Percentiles rank a stretch among this genome's conserved stretches.
Conservation (phyloP, 2,113 vertebrate genomes). For the Colistium nudipinnis region DNA sequence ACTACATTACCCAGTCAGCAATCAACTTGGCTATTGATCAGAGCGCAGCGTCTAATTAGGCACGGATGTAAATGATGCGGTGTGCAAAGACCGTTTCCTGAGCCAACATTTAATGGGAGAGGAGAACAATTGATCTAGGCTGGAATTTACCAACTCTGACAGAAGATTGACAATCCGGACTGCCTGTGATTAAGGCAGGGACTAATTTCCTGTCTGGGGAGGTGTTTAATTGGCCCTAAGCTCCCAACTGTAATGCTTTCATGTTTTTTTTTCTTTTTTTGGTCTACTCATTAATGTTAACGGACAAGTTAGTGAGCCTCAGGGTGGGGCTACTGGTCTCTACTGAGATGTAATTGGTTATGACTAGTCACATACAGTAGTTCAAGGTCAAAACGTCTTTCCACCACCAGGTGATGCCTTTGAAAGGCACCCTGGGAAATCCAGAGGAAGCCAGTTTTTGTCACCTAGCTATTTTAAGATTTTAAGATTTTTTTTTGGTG, state of each 20-base stretch:
- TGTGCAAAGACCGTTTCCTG: slow-evolving; percentile 57
- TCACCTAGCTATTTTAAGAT: not conserved
- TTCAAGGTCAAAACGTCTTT: slow-evolving; percentile 55
- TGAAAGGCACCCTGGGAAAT: slow-evolving; percentile 29
- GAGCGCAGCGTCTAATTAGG: slow-evolving; percentile 77
- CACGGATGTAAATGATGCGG: slow-evolving; percentile 75
- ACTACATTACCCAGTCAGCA: slow-evolving; percentile 73
- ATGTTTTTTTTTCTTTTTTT: slow-evolving; percentile 39
- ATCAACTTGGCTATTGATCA: slow-evolving; percentile 80
- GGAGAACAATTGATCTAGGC: slow-evolving; percentile 73
- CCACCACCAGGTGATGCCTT: slow-evolving; percentile 26
- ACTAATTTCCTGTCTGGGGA: slow-evolving; percentile 74
- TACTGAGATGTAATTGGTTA: slow-evolving; percentile 21
- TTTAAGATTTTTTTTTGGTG: slow-evolving; percentile 8
- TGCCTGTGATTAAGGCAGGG: slow-evolving; percentile 76
- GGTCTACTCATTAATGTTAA: slow-evolving; percentile 57
- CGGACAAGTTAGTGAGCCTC: slow-evolving; percentile 35
- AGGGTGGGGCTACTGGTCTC: slow-evolving; percentile 32
- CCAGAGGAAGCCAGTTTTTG: slow-evolving; percentile 11
- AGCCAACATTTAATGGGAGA: slow-evolving; percentile 67
- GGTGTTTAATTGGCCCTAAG: slow-evolving; percentile 74
- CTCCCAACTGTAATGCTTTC: slow-evolving; percentile 63
- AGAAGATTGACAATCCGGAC: slow-evolving; percentile 74
- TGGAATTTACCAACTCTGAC: slow-evolving; percentile 70
- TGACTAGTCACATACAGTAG: slow-evolving; percentile 9